Evolutionary conservation across 1,140 invertebrate species (phyloP).

Genomic region (Hesperophylax magnus): DNA sequence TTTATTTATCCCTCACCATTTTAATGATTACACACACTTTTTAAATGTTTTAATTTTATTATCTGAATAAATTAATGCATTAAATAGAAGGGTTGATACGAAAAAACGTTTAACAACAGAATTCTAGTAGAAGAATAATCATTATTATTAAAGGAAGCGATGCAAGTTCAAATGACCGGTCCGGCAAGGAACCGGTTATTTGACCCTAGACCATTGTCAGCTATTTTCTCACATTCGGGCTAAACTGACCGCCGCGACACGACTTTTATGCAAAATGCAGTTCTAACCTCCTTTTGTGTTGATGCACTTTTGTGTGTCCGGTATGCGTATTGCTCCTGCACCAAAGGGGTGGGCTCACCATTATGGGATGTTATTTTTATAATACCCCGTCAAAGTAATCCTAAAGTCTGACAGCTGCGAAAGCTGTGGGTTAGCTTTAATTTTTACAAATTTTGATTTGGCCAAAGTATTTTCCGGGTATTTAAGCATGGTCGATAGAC

Average conservation of each 20-base stretch:
- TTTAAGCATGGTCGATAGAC: no score
- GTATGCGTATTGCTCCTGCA: background rate
- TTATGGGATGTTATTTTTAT: no score
- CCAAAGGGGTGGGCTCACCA: background rate
- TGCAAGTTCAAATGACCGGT: background rate
- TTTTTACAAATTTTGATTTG: no score
- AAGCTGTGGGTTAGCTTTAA: no score
- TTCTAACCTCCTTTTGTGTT: background rate
- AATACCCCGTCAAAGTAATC: background rate
- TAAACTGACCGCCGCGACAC: conserved; percentile 8
- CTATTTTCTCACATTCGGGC: conserved; percentile 5
- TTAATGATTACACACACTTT: background rate
- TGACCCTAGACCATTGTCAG: background rate
- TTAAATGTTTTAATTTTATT: background rate
- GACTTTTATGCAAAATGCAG: conserved; percentile 10
- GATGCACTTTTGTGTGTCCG: conserved; percentile 8
- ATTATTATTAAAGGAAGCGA: conserved; percentile 8
- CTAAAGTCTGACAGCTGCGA: background rate
- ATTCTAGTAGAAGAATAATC: conserved; percentile 6
- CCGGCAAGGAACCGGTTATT: background rate
- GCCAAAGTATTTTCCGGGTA: no score
- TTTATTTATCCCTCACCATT: no score
- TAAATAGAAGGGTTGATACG: background rate
- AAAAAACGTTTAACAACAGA: conserved; percentile 4
- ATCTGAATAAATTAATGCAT: background rate